phyloP scores from a whole-genome alignment of 2,797 vertebrate genomes.

The Pipistrellus nathusii region DNA sequence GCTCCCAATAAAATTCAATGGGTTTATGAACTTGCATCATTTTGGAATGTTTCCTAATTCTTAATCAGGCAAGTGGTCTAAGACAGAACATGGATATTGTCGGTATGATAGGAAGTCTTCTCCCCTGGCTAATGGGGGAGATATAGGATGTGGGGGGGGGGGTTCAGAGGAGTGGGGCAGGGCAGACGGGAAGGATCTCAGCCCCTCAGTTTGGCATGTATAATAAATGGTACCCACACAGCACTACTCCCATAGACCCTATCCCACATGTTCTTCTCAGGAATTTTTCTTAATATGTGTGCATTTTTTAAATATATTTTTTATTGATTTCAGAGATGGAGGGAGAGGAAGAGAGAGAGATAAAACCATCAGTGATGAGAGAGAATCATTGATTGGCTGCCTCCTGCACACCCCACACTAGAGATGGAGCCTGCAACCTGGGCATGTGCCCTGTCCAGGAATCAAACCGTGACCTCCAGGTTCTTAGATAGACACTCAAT shows the following conservation, averaged over 20 bases:
- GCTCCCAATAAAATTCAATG: background rate
- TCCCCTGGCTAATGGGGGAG: background rate
- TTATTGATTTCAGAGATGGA: no score
- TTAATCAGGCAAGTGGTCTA: background rate
- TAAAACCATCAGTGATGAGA: no score
- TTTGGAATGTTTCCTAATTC: background rate
- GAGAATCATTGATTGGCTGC: no score
- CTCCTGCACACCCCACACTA: no score
- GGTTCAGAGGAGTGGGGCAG: background rate
- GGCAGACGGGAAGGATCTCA: background rate
- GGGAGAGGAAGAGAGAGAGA: no score
- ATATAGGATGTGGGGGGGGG: rapidly evolving
- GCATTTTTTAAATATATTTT: no score
- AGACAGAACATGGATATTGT: no score
- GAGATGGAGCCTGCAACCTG: no score
- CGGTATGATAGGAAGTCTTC: background rate
- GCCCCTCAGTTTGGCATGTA: background rate
- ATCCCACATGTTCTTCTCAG: background rate
- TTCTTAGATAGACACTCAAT: no score
- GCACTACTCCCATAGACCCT: background rate
- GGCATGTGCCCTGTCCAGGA: no score
- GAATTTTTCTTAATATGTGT: background rate
- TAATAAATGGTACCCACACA: background rate
- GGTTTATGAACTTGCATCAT: background rate
- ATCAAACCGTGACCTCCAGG: no score